Evolutionary conservation across 2,113 vertebrate species (phyloP), one percentile per base, ranked within the genome.

Genomic region (Myotis yumanensis): DNA sequence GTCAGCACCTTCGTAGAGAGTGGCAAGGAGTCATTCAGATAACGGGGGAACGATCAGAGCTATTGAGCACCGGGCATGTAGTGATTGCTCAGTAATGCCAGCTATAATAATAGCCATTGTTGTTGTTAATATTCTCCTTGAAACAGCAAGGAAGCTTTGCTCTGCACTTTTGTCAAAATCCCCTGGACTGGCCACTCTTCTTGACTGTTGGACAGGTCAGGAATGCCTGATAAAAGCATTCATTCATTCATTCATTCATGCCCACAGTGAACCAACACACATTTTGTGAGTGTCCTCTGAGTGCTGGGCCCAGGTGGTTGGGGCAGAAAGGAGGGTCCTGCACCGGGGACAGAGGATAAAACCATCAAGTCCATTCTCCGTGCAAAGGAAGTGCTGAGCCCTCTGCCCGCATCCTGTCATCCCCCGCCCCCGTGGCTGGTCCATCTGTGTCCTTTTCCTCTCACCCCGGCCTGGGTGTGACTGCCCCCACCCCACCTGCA

Each of bases 391-490:
- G 51, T 23, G 87, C 48, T 0, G 84, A 83, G 84, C 66, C 59
- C 66, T 62, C 23, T 75, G 46, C 43, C 43, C 2, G 0, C 85
- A 72, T 76, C 86, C 76, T 80, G 80, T 32, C 46, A 11, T 46
- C 46, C 40, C 59, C 32, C 23, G 1, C 3, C 25, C 11, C 52
- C 51, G 8, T 1, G 51, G 48, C 71, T 4, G 6, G 7, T 77
- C 93, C 86, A 59, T 81, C 91, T 93, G 72, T 76, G 96, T 84
- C 89, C 91, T 92, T 23, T 95, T 94, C 96, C 89, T 93, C 80
- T 23, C 72, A n/a, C 68, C 91, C 73, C 4, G 11, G 32, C 35
- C 43, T 77, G 75, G 75, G 48, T 18, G 75, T 46, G 81, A 68
- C 64, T 82, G 82, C 4, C 1, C 48, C 62, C 64, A 20, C 71